Evolutionary conservation across 2,797 vertebrate species (phyloP), one percentile per base, ranked within the genome.

Genomic region (Girardinus metallicus): DNA sequence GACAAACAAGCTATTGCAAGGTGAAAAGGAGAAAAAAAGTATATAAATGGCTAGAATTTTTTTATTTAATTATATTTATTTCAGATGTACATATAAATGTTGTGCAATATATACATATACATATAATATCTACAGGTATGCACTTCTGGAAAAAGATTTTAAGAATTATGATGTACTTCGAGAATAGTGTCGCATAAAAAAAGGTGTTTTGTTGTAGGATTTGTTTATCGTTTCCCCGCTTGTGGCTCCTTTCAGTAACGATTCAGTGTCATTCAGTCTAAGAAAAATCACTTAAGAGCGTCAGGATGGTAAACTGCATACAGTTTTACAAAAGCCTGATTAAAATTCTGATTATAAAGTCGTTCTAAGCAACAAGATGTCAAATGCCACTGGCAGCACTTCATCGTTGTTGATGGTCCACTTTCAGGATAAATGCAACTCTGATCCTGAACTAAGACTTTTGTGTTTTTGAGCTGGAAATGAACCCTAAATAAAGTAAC

Each of bases 51-150:
- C 83, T 76, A 89, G 78, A 93, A 74, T 83, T 71, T 74, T 66
- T 90, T 94, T 90, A 92, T 93, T 93, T 93, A 89, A 93, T 91
- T 91, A 77, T 92, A 93, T 94, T 94, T 94, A 93, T 95, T 96
- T 94, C 64, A 91, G 87, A 90, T 92, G 92, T 96, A 94, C 89
- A 95, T 93, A 95, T 96, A 93, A 87, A 92, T 93, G 91, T 94
- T 94, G 93, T 94, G 92, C 92, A 93, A 93, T 95, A 96, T 94
- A 91, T 86, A 88, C 70, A 88, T 83, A 83, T 92, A 60, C 23
- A 86, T 73, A 93, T 91, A 84, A 93, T 90, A 92, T 91, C 88
- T 93, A 94, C 90, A 94, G 90, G 87, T 95, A 94, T 93, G 94
- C 86, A 91, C 93, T 93, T 94, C 91, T 87, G 80, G 78, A 93